These are phyloP conservation scores for Venusia cambrica DNA, from an alignment of 2,888 invertebrate species.

Conservation along the genomic window DNA sequence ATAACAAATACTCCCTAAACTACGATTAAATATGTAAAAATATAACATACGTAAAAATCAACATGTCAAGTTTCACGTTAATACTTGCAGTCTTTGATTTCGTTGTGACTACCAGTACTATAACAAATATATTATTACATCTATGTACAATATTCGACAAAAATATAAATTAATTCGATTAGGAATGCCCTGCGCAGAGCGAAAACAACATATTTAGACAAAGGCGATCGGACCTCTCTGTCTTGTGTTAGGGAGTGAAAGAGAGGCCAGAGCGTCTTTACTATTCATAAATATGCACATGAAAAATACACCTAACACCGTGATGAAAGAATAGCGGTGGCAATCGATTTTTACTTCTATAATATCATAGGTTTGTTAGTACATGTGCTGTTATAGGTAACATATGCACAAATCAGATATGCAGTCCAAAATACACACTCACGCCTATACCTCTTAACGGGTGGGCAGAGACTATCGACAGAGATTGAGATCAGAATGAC, in stretches of 20 bases:
- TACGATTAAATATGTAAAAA: constrained; percentile 69
- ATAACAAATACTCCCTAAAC: constrained; percentile 55
- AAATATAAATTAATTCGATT: constrained; percentile 56
- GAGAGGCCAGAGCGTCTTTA: constrained; percentile 5
- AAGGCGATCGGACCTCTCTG: constrained; percentile 10
- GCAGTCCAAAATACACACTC: constrained; percentile 19
- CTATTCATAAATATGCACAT: constrained; percentile 22
- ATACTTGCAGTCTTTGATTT: constrained; percentile 78
- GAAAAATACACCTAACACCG: constrained; percentile 57
- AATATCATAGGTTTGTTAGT: constrained; percentile 19
- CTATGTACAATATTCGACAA: constrained; percentile 76
- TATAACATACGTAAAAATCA: constrained; percentile 38
- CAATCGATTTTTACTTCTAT: constrained; percentile 40
- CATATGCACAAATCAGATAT: constrained; percentile 16
- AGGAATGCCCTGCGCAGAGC: constrained; percentile 71
- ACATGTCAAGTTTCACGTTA: constrained; percentile 56
- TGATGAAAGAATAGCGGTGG: constrained; percentile 56
- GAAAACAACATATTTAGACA: constrained; percentile 23
- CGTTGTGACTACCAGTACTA: constrained; percentile 78
- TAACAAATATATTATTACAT: constrained; percentile 41
- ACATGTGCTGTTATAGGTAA: constrained; percentile 12
- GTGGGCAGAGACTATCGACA: constrained; percentile 14
- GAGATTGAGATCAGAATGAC: constrained; percentile 54
- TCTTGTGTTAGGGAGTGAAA: constrained; percentile 5
- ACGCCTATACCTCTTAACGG: no score